Conservation (phyloP, 2,113 vertebrate genomes). For the Podiceps cristatus region DNA sequence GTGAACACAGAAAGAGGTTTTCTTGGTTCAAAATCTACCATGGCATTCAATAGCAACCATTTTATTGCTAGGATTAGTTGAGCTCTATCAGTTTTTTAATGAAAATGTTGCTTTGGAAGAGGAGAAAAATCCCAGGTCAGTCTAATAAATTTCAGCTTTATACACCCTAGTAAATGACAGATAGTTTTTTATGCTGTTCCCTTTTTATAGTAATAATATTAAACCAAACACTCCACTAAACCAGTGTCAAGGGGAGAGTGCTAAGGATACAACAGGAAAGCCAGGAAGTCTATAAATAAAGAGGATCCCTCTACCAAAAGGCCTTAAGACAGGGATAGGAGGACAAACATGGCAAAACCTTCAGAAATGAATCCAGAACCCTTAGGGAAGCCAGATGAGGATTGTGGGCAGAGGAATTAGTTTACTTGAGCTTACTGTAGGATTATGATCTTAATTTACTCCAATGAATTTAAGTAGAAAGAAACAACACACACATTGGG, state of each 20-base stretch:
- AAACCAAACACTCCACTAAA: constrained; percentile 20
- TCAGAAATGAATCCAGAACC: not conserved
- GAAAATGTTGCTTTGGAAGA: constrained; percentile 23
- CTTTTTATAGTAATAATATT: constrained; percentile 49
- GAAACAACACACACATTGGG: not conserved
- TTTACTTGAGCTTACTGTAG: not conserved
- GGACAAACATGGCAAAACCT: not conserved
- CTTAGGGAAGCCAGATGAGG: not conserved
- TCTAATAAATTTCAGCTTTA: constrained; percentile 48
- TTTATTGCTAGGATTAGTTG: constrained; percentile 70
- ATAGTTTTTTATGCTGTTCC: constrained; percentile 28
- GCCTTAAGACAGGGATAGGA: not conserved
- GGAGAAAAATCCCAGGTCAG: constrained; percentile 15
- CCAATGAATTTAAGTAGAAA: not conserved
- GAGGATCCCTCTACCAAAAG: not conserved
- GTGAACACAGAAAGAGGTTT: constrained; percentile 60
- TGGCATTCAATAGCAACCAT: constrained; percentile 39
- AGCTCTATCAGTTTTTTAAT: constrained; percentile 45
- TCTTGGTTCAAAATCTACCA: constrained; percentile 61
- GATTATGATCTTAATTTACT: not conserved
- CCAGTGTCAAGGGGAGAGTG: not conserved
- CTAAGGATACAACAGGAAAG: not conserved
- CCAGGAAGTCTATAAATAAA: not conserved
- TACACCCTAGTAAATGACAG: constrained; percentile 12
- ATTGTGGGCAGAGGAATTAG: not conserved